Evolutionary conservation across 2,888 invertebrate genomes (phyloP).

Genomic region (Lycaena phlaeas): DNA sequence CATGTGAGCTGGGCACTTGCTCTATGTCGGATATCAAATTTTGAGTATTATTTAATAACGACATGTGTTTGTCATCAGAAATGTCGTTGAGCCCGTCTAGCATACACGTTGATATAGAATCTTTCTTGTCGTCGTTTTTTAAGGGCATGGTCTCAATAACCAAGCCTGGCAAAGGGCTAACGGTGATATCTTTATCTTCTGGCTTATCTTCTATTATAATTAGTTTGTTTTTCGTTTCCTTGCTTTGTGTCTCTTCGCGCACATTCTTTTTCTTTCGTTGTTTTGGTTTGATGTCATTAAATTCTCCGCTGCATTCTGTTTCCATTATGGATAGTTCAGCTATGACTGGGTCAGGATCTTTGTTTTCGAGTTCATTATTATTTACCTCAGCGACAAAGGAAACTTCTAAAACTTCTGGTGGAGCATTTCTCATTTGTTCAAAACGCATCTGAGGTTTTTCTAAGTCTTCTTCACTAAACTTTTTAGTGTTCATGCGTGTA

Average conservation of each 20-base stretch:
- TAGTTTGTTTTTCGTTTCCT: conserved; percentile 14
- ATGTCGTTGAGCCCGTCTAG: conserved; percentile 38
- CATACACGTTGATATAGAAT: conserved; percentile 31
- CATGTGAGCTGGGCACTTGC: conserved; percentile 11
- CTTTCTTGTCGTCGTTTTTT: conserved; percentile 23
- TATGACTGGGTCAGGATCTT: conserved; percentile 26
- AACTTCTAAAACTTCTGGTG: conserved; percentile 32
- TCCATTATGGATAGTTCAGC: conserved; percentile 32
- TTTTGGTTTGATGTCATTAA: conserved; percentile 12
- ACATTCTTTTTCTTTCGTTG: conserved; percentile 15
- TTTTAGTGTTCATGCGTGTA: too few species aligned
- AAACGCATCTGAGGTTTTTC: conserved; percentile 28
- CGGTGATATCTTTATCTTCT: conserved; percentile 30
- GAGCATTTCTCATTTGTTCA: conserved; percentile 40
- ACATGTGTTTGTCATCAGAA: conserved; percentile 26
- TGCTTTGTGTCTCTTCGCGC: conserved; percentile 19
- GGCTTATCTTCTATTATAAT: conserved; percentile 14
- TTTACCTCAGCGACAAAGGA: conserved; percentile 31
- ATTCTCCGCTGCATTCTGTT: conserved; percentile 19
- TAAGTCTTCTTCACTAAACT: conserved; percentile 12
- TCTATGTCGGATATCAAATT: conserved; percentile 37
- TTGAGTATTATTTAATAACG: conserved; percentile 36
- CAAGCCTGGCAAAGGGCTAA: conserved; percentile 48
- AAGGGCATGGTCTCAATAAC: conserved; percentile 34
- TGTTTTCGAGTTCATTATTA: conserved; percentile 9